Percentiles rank a stretch among this genome's conserved stretches.
These are phyloP conservation scores for Caenorhabditis sp. DNA, from an alignment of 2,888 invertebrate genomes.

Conservation along the genomic window DNA sequence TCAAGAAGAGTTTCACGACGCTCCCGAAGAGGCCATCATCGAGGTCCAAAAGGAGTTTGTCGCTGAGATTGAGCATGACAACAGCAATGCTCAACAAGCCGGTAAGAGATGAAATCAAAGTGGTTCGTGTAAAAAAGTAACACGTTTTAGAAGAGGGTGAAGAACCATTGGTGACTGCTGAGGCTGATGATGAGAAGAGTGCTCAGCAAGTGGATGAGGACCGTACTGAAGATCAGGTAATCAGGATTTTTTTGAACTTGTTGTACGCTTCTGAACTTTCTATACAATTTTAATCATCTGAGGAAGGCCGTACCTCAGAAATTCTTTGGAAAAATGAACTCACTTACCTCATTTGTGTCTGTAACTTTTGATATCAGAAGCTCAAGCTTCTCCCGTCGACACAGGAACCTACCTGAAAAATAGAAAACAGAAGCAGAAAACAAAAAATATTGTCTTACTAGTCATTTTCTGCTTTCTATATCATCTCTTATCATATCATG, in stretches of 20 bases:
- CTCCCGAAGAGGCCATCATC: conserved; percentile 64
- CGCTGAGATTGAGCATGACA: conserved; percentile 55
- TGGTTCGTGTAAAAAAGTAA: no score
- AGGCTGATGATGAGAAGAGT: conserved; percentile 62
- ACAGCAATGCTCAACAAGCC: conserved; percentile 42
- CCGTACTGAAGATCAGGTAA: conserved; percentile 78
- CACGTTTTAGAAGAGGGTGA: conserved; percentile 45
- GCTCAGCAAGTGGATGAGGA: conserved; percentile 71
- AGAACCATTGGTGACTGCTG: conserved; percentile 56
- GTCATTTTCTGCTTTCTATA: background rate
- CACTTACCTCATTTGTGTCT: no score
- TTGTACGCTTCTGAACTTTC: no score
- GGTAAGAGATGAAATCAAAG: conserved; percentile 5
- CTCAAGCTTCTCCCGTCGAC: no score
- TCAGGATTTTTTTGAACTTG: no score
- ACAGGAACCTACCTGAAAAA: no score
- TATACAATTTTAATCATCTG: no score
- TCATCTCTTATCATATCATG: conserved; percentile 16
- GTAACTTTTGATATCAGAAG: no score
- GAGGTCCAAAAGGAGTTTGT: conserved; percentile 60
- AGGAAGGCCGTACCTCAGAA: no score
- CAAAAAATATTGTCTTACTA: conserved; percentile 11
- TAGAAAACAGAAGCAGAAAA: background rate
- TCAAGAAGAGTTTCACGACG: conserved; percentile 69
- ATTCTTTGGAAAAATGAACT: no score